Evolutionary conservation across 2,888 invertebrate species (phyloP).

Genomic region (Drosophila leonis): DNA sequence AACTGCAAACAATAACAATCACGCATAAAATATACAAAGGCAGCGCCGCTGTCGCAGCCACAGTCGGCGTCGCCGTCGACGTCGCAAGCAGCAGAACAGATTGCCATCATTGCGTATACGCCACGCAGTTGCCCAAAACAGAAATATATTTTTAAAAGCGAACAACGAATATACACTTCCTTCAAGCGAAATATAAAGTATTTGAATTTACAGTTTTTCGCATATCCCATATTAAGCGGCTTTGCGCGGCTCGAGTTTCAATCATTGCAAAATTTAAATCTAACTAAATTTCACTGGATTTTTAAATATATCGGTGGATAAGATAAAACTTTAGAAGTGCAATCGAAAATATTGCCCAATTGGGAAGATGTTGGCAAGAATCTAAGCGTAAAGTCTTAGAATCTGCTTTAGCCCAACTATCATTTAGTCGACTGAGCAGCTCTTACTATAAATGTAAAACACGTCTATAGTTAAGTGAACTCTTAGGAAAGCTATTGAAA

Average conservation of each 20-base stretch:
- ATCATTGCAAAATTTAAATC: too few species aligned
- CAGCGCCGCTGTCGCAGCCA: constrained; percentile 8
- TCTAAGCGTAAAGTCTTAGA: too few species aligned
- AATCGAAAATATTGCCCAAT: too few species aligned
- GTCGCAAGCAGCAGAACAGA: constrained; percentile 39
- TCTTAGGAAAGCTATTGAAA: too few species aligned
- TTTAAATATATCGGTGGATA: too few species aligned
- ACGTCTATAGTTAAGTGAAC: too few species aligned
- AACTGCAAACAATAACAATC: constrained; percentile 80
- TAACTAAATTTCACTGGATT: too few species aligned
- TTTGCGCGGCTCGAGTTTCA: background rate
- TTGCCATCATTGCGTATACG: constrained; percentile 73
- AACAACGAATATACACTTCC: constrained; percentile 23
- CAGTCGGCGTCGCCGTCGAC: constrained; percentile 3
- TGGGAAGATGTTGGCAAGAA: too few species aligned
- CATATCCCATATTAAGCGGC: background rate
- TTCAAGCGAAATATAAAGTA: background rate
- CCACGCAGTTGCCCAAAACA: constrained; percentile 37
- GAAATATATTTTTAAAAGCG: background rate
- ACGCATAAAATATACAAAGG: constrained; percentile 67
- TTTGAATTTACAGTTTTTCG: background rate
- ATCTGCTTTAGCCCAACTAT: too few species aligned
- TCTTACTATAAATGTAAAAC: too few species aligned
- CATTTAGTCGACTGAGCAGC: too few species aligned
- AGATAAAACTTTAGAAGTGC: too few species aligned